Percentiles rank a stretch among this genome's conserved stretches.
phyloP scores from a whole-genome alignment of 2,113 vertebrate species.

The Callithrix jacchus region DNA sequence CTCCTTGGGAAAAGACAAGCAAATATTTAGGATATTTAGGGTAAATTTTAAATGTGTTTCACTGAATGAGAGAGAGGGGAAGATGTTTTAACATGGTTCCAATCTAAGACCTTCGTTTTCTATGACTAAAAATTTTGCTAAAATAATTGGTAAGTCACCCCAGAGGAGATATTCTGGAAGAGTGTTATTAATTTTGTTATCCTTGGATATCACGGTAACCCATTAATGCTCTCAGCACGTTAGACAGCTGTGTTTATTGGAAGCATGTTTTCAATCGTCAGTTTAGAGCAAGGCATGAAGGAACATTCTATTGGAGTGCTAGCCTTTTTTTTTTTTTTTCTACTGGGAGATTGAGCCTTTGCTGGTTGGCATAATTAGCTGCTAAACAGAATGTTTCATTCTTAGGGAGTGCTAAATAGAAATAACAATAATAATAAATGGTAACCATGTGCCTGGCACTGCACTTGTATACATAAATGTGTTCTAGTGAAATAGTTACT shows the following conservation, averaged over 20 bases:
- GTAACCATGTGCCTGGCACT: background rate
- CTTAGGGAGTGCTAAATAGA: background rate
- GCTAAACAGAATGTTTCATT: background rate
- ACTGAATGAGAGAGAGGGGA: background rate
- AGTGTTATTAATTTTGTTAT: slow-evolving; percentile 34
- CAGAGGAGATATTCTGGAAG: background rate
- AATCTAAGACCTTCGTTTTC: background rate
- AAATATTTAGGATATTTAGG: background rate
- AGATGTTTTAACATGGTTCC: background rate
- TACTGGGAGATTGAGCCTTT: background rate
- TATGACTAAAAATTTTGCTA: background rate
- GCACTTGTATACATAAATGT: too few relatives aligned
- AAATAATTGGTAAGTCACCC: background rate
- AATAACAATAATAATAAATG: background rate
- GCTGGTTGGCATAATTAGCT: background rate
- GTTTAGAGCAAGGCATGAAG: background rate
- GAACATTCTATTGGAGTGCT: background rate
- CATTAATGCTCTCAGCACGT: background rate
- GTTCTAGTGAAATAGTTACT: background rate
- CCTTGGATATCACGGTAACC: background rate
- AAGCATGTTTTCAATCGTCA: background rate
- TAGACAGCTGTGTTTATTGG: background rate
- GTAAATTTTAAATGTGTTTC: background rate
- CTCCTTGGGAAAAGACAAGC: background rate
- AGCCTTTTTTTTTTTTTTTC: background rate